Evolutionary conservation across 2,888 invertebrate species (phyloP).

Genomic region (Caenorhabditis imperialis): DNA sequence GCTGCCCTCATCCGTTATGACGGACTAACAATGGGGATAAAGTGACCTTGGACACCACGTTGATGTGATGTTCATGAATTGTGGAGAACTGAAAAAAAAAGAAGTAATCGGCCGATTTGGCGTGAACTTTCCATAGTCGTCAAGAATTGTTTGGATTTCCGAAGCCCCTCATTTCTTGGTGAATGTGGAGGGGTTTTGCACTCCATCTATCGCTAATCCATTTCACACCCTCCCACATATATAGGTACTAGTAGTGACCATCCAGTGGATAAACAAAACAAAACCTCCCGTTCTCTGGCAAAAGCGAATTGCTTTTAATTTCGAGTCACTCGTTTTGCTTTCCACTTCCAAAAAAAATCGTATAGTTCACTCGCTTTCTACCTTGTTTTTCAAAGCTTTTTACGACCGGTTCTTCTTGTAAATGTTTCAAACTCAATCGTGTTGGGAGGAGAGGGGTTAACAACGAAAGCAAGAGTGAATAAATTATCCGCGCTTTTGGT

Average conservation of each 20-base stretch:
- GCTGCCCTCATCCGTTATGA: too few species aligned
- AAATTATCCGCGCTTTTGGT: constrained; percentile 40
- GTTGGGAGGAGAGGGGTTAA: background rate
- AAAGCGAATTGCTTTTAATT: constrained; percentile 30
- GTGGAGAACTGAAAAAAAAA: too few species aligned
- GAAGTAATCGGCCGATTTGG: too few species aligned
- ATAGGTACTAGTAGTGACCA: constrained; percentile 36
- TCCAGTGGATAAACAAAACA: constrained; percentile 43
- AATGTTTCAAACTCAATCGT: constrained; percentile 2
- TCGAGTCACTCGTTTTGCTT: constrained; percentile 1
- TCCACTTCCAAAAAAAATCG: constrained; percentile 7
- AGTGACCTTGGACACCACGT: too few species aligned
- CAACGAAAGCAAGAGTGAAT: constrained; percentile 16
- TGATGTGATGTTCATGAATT: too few species aligned
- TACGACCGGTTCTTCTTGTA: constrained; percentile 24
- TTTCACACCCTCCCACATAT: constrained; percentile 42
- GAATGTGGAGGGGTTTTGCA: too few species aligned
- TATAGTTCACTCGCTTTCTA: constrained; percentile 30
- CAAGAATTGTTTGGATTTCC: too few species aligned
- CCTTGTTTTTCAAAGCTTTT: constrained; percentile 5
- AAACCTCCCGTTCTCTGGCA: background rate
- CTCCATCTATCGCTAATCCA: constrained; percentile 37
- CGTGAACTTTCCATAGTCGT: too few species aligned
- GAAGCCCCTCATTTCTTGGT: too few species aligned
- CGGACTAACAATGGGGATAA: too few species aligned